phyloP scores from a whole-genome alignment of 2,888 invertebrate species.

The Rotaria magnacalcarata region DNA sequence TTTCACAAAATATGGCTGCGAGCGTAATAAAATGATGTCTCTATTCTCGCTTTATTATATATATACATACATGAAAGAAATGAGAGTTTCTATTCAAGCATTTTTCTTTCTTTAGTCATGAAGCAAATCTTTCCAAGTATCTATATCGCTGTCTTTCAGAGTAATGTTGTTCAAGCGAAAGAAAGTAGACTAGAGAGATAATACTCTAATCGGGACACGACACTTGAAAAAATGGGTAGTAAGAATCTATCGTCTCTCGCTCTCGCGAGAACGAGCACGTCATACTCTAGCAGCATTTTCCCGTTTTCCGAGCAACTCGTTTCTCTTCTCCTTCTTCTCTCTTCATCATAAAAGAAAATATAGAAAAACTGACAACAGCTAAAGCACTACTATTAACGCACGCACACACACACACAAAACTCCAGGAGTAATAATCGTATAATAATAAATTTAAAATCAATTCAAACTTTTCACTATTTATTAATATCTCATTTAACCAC shows the following conservation, averaged over 20 bases:
- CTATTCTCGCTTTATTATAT: conserved; percentile 13
- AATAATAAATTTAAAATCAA: background rate
- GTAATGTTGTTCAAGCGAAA: background rate
- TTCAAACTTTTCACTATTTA: background rate
- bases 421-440: background rate
- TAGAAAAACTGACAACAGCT: conserved; percentile 2
- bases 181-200: conserved; percentile 4
- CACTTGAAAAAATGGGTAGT: background rate
- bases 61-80: background rate
- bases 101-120: background rate
- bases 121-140: conserved; percentile 12
- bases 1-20: background rate
- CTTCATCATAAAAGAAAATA: background rate
- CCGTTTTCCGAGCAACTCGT: background rate
- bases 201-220: conserved; percentile 26
- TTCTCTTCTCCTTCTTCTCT: background rate
- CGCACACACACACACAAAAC: background rate
- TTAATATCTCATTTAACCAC: background rate
- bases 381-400: background rate
- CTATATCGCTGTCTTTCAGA: background rate
- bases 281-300: background rate
- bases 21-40: background rate
- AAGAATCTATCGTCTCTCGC: conserved; percentile 13
- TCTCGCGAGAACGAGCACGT: conserved; percentile 8
- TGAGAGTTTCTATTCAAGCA: background rate